These are phyloP conservation scores for Caenorhabditis brenneri DNA, from an alignment of 1,140 invertebrate species.

Conservation along the genomic window DNA sequence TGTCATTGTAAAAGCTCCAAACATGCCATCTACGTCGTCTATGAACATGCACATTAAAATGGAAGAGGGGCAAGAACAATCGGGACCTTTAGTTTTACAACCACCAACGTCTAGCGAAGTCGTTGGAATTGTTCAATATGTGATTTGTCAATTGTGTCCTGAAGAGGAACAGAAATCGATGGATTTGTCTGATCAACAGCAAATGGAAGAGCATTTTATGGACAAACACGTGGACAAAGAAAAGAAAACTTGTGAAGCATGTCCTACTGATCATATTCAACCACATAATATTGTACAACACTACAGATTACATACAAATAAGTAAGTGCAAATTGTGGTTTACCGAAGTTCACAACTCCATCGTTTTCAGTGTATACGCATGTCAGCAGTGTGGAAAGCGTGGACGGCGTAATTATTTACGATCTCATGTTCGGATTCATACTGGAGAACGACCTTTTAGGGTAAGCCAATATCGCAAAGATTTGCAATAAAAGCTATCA, in stretches of 20 bases:
- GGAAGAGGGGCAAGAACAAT: slow-evolving; percentile 13
- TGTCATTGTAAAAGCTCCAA: slow-evolving; percentile 33
- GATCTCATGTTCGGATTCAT: slow-evolving; percentile 93
- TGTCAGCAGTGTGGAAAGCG: slow-evolving; percentile 55
- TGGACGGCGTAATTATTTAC: slow-evolving; percentile 79
- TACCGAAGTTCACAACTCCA: not conserved
- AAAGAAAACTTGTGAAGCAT: slow-evolving; percentile 11
- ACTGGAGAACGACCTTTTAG: slow-evolving; percentile 88
- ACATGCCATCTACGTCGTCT: not conserved
- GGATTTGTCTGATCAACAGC: slow-evolving; percentile 28
- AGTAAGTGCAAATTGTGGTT: not conserved
- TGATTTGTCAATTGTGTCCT: slow-evolving; percentile 46
- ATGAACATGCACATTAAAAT: slow-evolving; percentile 32
- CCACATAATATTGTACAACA: slow-evolving; percentile 26
- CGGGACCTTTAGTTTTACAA: not conserved
- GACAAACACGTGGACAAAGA: slow-evolving; percentile 17
- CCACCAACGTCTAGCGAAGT: not conserved
- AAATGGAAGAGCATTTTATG: slow-evolving; percentile 24
- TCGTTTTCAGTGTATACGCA: slow-evolving; percentile 53
- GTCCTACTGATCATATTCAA: slow-evolving; percentile 13
- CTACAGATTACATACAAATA: slow-evolving; percentile 24
- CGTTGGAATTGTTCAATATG: slow-evolving; percentile 49
- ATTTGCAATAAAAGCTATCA: not conserved
- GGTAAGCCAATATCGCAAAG: slow-evolving; percentile 2
- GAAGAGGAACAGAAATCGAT: slow-evolving; percentile 1